A percentile compares a stretch with the other conserved stretches of the same genome.
Evolutionary conservation across 2,797 vertebrate genomes (phyloP).

Genomic region (Peromyscus eremicus): DNA sequence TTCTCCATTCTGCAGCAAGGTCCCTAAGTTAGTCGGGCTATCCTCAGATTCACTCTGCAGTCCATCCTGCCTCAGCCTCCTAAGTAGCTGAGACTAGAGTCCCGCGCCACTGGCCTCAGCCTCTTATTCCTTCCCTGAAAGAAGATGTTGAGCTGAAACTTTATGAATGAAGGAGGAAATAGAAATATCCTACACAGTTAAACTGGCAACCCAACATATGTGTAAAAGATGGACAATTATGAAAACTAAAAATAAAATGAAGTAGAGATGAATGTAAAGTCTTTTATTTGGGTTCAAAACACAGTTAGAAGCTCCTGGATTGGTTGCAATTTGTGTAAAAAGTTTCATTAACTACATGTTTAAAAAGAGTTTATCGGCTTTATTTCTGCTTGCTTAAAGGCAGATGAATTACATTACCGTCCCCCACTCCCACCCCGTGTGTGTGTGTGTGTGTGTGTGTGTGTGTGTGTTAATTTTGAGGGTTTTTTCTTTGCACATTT

Average conservation of each 20-base stretch:
- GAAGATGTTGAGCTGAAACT: not conserved
- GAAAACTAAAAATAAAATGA: constrained; percentile 43
- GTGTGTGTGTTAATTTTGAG: not conserved
- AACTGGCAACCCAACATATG: not conserved
- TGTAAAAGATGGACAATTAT: not conserved
- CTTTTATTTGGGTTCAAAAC: not conserved
- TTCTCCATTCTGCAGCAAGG: not conserved
- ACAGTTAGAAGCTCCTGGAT: not conserved
- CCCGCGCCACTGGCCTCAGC: no score
- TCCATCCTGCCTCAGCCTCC: not conserved
- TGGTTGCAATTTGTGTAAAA: not conserved
- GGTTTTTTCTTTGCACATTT: not conserved
- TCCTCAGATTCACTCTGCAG: not conserved
- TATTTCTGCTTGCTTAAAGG: not conserved
- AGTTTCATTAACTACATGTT: not conserved
- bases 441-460: no score
- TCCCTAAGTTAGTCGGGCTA: not conserved
- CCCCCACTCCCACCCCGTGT: no score
- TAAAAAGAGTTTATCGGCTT: constrained; percentile 34
- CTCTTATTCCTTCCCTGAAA: constrained; percentile 16
- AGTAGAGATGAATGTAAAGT: constrained; percentile 1
- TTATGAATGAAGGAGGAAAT: not conserved
- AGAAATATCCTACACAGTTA: not conserved
- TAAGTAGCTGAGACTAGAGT: not conserved
- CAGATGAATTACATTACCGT: not conserved